phyloP scores from a whole-genome alignment of 1,140 invertebrate species.

The Diuraphis noxia region DNA sequence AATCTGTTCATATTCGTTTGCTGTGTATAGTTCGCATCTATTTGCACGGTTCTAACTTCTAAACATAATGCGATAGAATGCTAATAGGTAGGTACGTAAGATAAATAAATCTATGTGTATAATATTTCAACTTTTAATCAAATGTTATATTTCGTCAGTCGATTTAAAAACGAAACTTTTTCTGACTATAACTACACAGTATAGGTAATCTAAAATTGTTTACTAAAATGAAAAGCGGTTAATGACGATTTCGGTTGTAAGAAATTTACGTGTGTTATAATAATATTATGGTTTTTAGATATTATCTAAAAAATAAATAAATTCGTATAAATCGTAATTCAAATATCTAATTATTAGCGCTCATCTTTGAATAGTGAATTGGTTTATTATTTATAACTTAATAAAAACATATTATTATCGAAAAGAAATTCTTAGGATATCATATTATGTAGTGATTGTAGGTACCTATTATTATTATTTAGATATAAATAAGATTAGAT shows the following conservation, averaged over 20 bases:
- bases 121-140: not conserved
- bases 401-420: too few species aligned
- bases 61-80: not conserved
- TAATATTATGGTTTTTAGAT: not conserved
- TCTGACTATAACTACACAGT: not conserved
- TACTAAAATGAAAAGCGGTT: not conserved
- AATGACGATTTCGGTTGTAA: not conserved
- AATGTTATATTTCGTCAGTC: not conserved
- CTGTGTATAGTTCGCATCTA: not conserved
- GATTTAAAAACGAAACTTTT: not conserved
- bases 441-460: too few species aligned
- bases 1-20: not conserved
- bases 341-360: not conserved
- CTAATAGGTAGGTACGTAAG: not conserved
- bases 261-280: not conserved
- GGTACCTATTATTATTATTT: too few species aligned
- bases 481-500: too few species aligned
- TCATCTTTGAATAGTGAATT: too few species aligned
- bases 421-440: too few species aligned
- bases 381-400: too few species aligned
- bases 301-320: too few species aligned
- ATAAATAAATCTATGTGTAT: not conserved
- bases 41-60: not conserved
- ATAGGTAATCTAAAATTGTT: accelerated
- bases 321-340: not conserved